Evolutionary conservation across 2,113 vertebrate genomes (phyloP).

Genomic region (Ancistrus triradiatus): DNA sequence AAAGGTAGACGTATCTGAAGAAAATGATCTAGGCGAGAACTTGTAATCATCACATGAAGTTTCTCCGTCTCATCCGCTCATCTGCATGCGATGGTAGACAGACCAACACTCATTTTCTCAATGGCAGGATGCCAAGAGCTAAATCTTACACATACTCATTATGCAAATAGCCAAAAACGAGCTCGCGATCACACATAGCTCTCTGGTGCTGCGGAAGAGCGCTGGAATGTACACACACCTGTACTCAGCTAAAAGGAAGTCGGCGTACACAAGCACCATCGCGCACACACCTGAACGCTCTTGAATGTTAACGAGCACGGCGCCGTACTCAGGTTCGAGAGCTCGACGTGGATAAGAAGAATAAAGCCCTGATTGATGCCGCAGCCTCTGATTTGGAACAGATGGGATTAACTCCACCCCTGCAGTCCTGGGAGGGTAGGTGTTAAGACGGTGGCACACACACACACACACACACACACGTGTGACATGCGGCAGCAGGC

Average conservation of each 20-base stretch:
- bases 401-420: constrained; percentile 9
- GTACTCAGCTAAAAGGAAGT: neutral
- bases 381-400: constrained; percentile 38
- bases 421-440: constrained; percentile 33
- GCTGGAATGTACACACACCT: neutral
- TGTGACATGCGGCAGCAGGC: constrained; percentile 34
- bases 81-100: too few species aligned
- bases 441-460: too few species aligned
- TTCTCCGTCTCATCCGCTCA: too few species aligned
- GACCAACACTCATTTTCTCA: too few species aligned
- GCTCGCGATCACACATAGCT: too few species aligned
- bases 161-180: too few species aligned
- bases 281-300: constrained; percentile 16
- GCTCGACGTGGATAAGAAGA: constrained; percentile 17
- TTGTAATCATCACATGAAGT: too few species aligned
- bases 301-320: constrained; percentile 12
- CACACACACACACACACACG: constrained; percentile 43
- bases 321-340: neutral
- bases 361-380: constrained; percentile 44
- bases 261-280: neutral
- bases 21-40: too few species aligned
- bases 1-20: too few species aligned
- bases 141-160: too few species aligned
- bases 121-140: too few species aligned
- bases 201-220: too few species aligned